These are phyloP conservation scores for Julus scanicus DNA, from an alignment of 2,888 invertebrate genomes.

Conservation along the genomic window DNA sequence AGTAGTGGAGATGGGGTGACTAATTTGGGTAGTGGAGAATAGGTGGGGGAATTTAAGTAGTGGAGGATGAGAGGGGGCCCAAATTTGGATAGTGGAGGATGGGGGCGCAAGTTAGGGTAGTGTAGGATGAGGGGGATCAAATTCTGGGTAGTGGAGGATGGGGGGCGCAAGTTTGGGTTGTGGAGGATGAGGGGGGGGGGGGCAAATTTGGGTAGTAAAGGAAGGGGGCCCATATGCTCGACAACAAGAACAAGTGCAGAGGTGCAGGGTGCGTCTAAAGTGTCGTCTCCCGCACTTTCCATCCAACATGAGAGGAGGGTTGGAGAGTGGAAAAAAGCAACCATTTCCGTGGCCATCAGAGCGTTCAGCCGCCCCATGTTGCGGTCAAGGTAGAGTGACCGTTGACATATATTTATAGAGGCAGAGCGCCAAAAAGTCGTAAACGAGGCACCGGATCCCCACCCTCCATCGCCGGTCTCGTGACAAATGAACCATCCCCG, in stretches of 20 bases:
- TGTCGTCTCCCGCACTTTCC: neutral
- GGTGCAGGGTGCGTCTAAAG: neutral
- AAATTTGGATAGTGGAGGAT: too few relatives aligned
- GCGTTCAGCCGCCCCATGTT: slow-evolving; percentile 33
- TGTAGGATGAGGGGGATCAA: too few relatives aligned
- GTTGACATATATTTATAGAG: slow-evolving; percentile 33
- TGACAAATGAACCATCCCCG: slow-evolving; percentile 33
- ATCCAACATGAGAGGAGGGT: neutral
- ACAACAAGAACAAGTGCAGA: neutral
- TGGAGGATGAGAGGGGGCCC: too few relatives aligned
- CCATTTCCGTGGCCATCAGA: neutral
- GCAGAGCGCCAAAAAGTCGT: slow-evolving; percentile 18
- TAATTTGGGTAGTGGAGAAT: too few relatives aligned
- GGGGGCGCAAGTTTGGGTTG: too few relatives aligned
- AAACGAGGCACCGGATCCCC: slow-evolving; percentile 11
- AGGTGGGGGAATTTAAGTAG: too few relatives aligned
- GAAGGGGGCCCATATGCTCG: too few relatives aligned
- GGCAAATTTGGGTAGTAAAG: too few relatives aligned
- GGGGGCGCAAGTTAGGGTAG: too few relatives aligned
- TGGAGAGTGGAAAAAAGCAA: neutral
- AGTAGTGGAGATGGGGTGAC: too few relatives aligned
- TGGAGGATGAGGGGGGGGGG: too few relatives aligned
- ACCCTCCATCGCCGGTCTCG: slow-evolving; percentile 17
- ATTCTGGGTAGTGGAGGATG: too few relatives aligned
- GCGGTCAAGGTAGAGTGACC: slow-evolving; percentile 33